A percentile compares a stretch with the other conserved stretches of the same genome.
phyloP scores from a whole-genome alignment of 2,113 vertebrate species.

The Tringa solitaria region DNA sequence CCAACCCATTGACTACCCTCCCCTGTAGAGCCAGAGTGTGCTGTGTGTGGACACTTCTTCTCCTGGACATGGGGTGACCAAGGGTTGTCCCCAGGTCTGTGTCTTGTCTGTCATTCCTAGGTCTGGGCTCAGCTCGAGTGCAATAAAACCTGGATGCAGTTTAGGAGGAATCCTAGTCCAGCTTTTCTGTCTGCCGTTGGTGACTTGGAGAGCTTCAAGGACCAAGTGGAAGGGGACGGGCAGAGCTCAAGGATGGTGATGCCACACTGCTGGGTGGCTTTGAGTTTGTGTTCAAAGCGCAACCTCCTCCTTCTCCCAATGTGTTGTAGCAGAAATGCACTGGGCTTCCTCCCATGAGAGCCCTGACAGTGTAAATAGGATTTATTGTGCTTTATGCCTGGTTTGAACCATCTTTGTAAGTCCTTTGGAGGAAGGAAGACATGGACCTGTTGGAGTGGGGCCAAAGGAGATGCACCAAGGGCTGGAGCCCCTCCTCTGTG shows the following conservation, averaged over 20 bases:
- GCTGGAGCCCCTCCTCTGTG: too few species aligned
- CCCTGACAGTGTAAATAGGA: not conserved
- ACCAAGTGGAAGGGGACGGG: not conserved
- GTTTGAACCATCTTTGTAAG: not conserved
- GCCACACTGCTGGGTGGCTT: not conserved
- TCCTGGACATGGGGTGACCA: rapidly evolving
- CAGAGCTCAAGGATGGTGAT: not conserved
- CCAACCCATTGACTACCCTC: not conserved
- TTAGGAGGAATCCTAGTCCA: not conserved
- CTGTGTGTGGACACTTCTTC: not conserved
- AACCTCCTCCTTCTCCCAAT: not conserved
- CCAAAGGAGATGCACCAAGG: too few species aligned
- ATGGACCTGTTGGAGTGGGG: too few species aligned
- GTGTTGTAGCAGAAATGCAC: not conserved
- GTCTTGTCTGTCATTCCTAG: not conserved
- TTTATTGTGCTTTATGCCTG: not conserved
- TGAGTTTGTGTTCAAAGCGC: not conserved
- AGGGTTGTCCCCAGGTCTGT: not conserved
- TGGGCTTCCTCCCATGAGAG: not conserved
- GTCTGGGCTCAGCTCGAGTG: not conserved
- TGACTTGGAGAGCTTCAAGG: not conserved
- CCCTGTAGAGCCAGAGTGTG: not conserved
- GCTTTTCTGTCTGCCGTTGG: too few species aligned
- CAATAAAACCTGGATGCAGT: not conserved
- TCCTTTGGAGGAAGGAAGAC: too few species aligned